Base-by-base conservation (phyloP, 2,113 vertebrate genomes). In the Turnix velox region DNA sequence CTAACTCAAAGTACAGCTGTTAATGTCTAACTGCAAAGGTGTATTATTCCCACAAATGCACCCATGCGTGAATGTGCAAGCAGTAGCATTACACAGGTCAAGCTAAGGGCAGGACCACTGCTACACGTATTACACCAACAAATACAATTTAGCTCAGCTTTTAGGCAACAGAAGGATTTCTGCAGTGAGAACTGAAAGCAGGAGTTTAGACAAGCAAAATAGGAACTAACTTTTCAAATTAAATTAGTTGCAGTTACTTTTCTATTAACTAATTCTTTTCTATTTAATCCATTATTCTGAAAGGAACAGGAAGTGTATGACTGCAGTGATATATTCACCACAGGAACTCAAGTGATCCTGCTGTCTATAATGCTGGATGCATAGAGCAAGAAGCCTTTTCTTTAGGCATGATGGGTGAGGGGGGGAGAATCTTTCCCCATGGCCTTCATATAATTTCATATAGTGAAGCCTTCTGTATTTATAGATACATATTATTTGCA, bases 21-120 rank as follows among this genome's bases (percentile, higher is more conserved):
- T 93, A 91, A 88, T 88, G 84, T 83, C 93, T 92, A 92, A 93
- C 80, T 89, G 89, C 52, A 78, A 67, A 87, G 65, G 68, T 59
- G 80, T 48, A n/a, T 51, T 78, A 81, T 31, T 88, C 68, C 80
- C 61, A 78, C 73, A 72, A 51, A 81, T 5, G 73, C 84, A 92
- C 35, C 77, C 74, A 80, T 84, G 73, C 2, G 1, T 3, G 3
- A 78, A 84, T 54, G 27, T 49, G 88, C 88, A 80, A 67, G 88
- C 83, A 62, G 72, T 1, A 54, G 51, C 61, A 27, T 28, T 68
- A 73, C 57, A 69, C 52, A 87, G 91, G 84, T 84, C 66, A 81
- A 68, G 61, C 52, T 72, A 59, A 92, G 84, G 89, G 57, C 88
- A 88, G 37, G n/a, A 45, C 71, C 68, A 59, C 76, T 77, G 49